These are phyloP conservation scores for Calameuta filiformis DNA, from an alignment of 2,888 invertebrate species.

Conservation along the genomic window DNA sequence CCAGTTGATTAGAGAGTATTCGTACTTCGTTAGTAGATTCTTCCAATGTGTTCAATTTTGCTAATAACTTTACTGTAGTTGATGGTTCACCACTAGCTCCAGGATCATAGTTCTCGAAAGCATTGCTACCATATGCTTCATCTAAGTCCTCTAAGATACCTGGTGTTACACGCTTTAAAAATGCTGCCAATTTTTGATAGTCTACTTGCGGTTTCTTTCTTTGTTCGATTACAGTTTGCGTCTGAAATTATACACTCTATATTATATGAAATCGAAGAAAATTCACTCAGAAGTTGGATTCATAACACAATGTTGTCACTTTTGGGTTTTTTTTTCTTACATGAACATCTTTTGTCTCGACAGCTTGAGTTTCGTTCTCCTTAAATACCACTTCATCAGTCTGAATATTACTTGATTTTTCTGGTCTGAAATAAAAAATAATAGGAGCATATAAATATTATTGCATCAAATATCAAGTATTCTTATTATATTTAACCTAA, in stretches of 20 bases:
- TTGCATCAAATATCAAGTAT: neutral
- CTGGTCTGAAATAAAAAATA: constrained; percentile 37
- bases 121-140: constrained; percentile 52
- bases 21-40: constrained; percentile 44
- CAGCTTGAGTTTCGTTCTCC: constrained; percentile 43
- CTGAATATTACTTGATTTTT: constrained; percentile 46
- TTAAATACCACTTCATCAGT: constrained; percentile 49
- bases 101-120: constrained; percentile 56
- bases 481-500: neutral
- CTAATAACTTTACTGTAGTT: constrained; percentile 43
- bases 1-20: neutral
- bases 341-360: constrained; percentile 45
- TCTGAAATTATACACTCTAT: constrained; percentile 39
- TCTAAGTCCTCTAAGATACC: constrained; percentile 55
- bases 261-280: neutral
- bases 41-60: constrained; percentile 42
- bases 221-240: constrained; percentile 47
- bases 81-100: constrained; percentile 36
- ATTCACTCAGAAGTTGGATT: neutral
- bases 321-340: constrained; percentile 26
- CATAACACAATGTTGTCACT: neutral
- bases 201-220: constrained; percentile 42
- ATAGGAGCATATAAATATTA: neutral
- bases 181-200: constrained; percentile 54
- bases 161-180: constrained; percentile 57